phyloP scores from a whole-genome alignment of 2,888 invertebrate species.

The Lepidochitona cinerea region DNA sequence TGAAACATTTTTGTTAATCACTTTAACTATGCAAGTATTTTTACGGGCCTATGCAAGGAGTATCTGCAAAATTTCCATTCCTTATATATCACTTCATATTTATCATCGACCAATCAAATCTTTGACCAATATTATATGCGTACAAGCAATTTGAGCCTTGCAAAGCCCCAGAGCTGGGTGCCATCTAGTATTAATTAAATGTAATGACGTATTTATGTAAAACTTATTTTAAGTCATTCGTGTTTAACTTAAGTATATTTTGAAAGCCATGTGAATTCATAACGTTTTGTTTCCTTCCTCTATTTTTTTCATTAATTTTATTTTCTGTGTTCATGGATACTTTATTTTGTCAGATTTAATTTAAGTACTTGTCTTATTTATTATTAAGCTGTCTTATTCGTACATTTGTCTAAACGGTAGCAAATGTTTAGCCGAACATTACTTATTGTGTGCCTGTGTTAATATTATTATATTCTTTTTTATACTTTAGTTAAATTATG shows the following conservation, averaged over 20 bases:
- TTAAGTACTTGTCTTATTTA: constrained; percentile 1
- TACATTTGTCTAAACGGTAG: background rate
- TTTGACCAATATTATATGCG: background rate
- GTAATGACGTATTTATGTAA: background rate
- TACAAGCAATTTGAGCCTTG: background rate
- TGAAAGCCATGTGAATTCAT: no score
- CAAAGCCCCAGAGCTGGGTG: background rate
- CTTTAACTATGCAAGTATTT: background rate
- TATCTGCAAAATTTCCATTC: background rate
- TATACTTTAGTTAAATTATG: constrained; percentile 6
- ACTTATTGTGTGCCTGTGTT: background rate
- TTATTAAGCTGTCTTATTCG: background rate
- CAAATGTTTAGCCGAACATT: background rate
- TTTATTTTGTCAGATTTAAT: background rate
- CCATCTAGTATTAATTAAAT: background rate
- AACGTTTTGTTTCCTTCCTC: no score
- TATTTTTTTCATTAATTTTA: no score
- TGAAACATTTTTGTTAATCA: background rate
- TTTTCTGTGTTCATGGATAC: no score
- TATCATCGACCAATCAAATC: background rate
- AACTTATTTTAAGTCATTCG: background rate
- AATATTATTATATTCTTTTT: background rate
- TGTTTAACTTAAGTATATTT: background rate
- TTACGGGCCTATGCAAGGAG: constrained; percentile 3
- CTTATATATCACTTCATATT: background rate